Evolutionary conservation across 2,797 vertebrate genomes (phyloP).

Genomic region (Phoeniculus purpureus): DNA sequence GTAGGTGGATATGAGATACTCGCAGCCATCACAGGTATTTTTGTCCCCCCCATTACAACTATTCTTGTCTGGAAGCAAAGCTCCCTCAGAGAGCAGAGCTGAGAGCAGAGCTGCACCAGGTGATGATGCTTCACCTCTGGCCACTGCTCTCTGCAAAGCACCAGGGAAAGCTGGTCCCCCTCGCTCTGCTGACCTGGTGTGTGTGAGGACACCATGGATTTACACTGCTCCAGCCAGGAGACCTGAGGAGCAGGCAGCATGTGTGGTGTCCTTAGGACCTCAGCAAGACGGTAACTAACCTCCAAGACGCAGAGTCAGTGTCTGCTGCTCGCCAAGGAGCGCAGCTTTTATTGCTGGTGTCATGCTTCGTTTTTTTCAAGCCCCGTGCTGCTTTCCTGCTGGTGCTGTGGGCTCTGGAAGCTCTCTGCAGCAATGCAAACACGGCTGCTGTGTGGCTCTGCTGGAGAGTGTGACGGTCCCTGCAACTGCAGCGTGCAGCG

Average conservation of each 20-base stretch:
- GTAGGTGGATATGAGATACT: neutral
- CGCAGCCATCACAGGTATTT: neutral
- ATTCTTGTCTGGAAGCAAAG: neutral
- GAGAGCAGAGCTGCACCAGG: neutral
- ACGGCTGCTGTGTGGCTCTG: neutral
- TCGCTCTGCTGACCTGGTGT: neutral
- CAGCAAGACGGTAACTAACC: neutral
- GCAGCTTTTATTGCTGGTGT: neutral
- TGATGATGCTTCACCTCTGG: rapidly evolving
- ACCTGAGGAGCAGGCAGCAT: neutral
- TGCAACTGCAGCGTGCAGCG: neutral
- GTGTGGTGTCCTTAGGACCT: rapidly evolving
- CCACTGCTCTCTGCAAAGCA: neutral
- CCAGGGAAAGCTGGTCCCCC: rapidly evolving
- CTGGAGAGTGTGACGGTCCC: neutral
- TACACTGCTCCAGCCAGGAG: rapidly evolving
- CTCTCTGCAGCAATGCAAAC: constrained; percentile 18
- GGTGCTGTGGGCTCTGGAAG: neutral
- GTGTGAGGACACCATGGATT: neutral
- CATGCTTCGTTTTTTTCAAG: neutral
- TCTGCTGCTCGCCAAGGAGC: constrained; percentile 7
- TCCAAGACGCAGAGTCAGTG: neutral
- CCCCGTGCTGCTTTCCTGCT: neutral
- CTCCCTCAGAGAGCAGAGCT: neutral
- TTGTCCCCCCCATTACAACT: neutral